Base-by-base conservation (phyloP, 2,797 vertebrate species). In the Limnodromus scolopaceus region DNA sequence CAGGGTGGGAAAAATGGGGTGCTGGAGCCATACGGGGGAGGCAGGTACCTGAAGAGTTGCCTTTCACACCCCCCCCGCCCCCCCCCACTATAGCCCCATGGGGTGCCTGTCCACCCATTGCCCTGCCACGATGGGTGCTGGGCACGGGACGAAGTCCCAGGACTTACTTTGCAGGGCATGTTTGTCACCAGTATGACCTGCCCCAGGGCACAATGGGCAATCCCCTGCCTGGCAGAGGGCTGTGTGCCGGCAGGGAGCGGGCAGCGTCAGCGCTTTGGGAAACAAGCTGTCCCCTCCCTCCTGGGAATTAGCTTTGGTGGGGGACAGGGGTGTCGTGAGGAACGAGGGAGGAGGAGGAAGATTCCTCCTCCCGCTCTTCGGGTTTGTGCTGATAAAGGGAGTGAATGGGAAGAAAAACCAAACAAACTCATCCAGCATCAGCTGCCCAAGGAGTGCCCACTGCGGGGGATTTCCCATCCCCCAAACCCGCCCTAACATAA, bases 401-500 rank as follows among this genome's bases (percentile, higher is more conserved):
- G 57, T 3, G 53, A 84, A 61, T 11, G 16, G 25, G 38, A 79
- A 27, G 38, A 17, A 60, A 83, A 93, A 72, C n/a, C 30, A 89
- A 93, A 69, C 30, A 84, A 93, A 75, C 51, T 60, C 39, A 57
- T 41, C 5, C 6, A 19, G 48, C 19, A 36, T 3, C 19, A 70
- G 30, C 9, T 77, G 55, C 65, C 11, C 55, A 39, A 58, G 82
- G 71, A 83, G 68, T 57, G 82, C 79, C 64, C 0, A 4, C 55
- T 51, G 41, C 2, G 4, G 48, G 89, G 75, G 30, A 38, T 19
- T 65, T 68, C 8, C 61, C 82, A 58, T 58, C 82, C 20, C 58
- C 4, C n/a, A n/a, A n/a, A 1, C 17, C 20, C 0, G 4, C 25
- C 1, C 0, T 11, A 58, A 46, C 64, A 55, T 11, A 58, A 46